phyloP scores from a whole-genome alignment of 1,140 invertebrate genomes.

The Drosophila athabasca region DNA sequence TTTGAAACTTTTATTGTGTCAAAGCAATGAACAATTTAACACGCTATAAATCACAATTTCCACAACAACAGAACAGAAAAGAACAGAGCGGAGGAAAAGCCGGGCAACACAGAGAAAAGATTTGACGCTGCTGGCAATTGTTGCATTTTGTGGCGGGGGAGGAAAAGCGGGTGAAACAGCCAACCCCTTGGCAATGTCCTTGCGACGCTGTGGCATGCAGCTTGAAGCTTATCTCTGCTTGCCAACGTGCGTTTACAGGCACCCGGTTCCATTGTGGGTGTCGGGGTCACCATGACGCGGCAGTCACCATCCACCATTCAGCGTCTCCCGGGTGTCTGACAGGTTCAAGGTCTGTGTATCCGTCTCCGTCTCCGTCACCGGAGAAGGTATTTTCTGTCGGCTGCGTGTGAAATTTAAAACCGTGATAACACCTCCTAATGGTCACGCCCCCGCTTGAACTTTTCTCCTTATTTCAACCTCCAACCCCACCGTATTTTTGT shows the following conservation, averaged over 20 bases:
- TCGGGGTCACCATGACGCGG: slow-evolving; percentile 49
- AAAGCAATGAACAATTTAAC: slow-evolving; percentile 79
- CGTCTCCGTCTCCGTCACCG: background rate
- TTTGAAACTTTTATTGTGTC: slow-evolving; percentile 74
- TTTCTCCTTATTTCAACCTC: no score
- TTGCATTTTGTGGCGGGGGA: slow-evolving; percentile 43
- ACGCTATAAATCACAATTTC: slow-evolving; percentile 79
- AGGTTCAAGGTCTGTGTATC: slow-evolving; percentile 73
- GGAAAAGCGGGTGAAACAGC: background rate
- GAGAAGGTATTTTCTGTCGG: slow-evolving; percentile 39
- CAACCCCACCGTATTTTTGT: no score
- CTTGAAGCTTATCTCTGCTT: slow-evolving; percentile 61
- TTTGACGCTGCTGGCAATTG: slow-evolving; percentile 55
- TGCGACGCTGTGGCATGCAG: slow-evolving; percentile 75
- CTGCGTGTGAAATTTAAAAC: slow-evolving; percentile 83
- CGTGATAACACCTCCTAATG: slow-evolving; percentile 74
- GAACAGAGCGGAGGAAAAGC: background rate
- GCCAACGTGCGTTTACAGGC: slow-evolving; percentile 55
- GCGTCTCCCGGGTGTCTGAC: slow-evolving; percentile 74
- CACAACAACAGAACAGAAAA: slow-evolving; percentile 24
- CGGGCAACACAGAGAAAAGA: slow-evolving; percentile 31
- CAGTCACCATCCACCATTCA: slow-evolving; percentile 29
- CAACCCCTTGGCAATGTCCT: slow-evolving; percentile 76
- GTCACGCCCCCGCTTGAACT: background rate
- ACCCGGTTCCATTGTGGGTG: background rate